A percentile compares a stretch with the other conserved stretches of the same genome.
phyloP scores from a whole-genome alignment of 1,140 invertebrate genomes.

The Charaxes varanes region DNA sequence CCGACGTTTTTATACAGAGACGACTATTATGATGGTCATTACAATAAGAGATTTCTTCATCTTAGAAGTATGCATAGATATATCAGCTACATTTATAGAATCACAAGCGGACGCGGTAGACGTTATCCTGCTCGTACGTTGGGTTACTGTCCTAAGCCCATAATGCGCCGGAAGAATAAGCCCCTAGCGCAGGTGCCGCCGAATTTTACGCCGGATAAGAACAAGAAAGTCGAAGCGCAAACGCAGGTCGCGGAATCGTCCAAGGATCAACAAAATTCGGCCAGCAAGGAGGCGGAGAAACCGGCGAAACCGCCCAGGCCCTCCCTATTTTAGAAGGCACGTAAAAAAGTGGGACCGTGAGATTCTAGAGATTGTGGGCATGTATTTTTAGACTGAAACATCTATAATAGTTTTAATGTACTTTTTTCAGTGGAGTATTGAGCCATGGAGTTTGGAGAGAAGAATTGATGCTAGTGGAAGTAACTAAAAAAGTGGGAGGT shows the following conservation, averaged over 20 bases:
- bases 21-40: too few relatives aligned
- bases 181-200: slow-evolving; percentile 80
- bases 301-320: slow-evolving; percentile 77
- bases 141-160: slow-evolving; percentile 84
- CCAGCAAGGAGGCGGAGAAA: slow-evolving; percentile 45
- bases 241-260: slow-evolving; percentile 25
- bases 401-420: background rate
- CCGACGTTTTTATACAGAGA: too few relatives aligned
- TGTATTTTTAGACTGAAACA: too few relatives aligned
- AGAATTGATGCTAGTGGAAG: slow-evolving; percentile 73
- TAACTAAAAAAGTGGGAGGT: slow-evolving; percentile 75
- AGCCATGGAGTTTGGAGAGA: slow-evolving; percentile 77
- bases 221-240: slow-evolving; percentile 40
- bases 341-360: too few relatives aligned
- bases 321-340: too few relatives aligned
- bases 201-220: slow-evolving; percentile 65
- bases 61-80: too few relatives aligned
- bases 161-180: slow-evolving; percentile 81
- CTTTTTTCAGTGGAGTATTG: slow-evolving; percentile 59
- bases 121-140: too few relatives aligned
- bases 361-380: too few relatives aligned
- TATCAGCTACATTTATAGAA: too few relatives aligned
- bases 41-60: too few relatives aligned
- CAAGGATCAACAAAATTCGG: slow-evolving; percentile 30
- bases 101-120: too few relatives aligned